A percentile compares a stretch with the other conserved stretches of the same genome.
Evolutionary conservation across 2,113 vertebrate genomes (phyloP).

Genomic region (Hipposideros armiger): DNA sequence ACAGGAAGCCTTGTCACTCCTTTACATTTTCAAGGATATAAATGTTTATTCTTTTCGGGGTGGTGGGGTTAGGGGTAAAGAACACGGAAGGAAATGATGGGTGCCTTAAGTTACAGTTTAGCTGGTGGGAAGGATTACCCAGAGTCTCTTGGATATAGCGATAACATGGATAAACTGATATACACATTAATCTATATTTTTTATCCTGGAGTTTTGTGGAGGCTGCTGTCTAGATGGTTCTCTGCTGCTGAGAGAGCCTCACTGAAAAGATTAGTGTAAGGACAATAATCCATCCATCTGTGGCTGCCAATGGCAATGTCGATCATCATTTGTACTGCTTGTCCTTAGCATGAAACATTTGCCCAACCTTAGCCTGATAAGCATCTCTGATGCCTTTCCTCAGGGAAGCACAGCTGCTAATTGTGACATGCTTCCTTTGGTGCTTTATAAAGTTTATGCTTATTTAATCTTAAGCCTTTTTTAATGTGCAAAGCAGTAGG

Average conservation of each 20-base stretch:
- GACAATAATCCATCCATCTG: constrained; percentile 13
- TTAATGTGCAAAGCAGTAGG: neutral
- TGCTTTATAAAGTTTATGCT: constrained; percentile 48
- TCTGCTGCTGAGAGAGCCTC: neutral
- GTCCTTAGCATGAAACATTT: constrained; percentile 26
- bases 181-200: neutral
- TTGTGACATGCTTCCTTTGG: neutral
- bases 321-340: neutral
- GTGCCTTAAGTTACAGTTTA: neutral
- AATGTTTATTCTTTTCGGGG: neutral
- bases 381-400: constrained; percentile 17
- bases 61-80: neutral
- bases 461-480: constrained; percentile 37
- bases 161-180: neutral
- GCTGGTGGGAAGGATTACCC: neutral
- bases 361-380: constrained; percentile 42
- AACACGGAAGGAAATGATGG: neutral
- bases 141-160: neutral
- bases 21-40: constrained; percentile 11
- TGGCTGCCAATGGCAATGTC: constrained; percentile 60
- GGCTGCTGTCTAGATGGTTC: neutral
- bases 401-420: constrained; percentile 14
- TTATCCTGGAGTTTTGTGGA: neutral
- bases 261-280: constrained; percentile 23
- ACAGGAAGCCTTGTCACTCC: neutral